Evolutionary conservation across 2,113 vertebrate genomes (phyloP).

Genomic region (Sphyrna mokarran): DNA sequence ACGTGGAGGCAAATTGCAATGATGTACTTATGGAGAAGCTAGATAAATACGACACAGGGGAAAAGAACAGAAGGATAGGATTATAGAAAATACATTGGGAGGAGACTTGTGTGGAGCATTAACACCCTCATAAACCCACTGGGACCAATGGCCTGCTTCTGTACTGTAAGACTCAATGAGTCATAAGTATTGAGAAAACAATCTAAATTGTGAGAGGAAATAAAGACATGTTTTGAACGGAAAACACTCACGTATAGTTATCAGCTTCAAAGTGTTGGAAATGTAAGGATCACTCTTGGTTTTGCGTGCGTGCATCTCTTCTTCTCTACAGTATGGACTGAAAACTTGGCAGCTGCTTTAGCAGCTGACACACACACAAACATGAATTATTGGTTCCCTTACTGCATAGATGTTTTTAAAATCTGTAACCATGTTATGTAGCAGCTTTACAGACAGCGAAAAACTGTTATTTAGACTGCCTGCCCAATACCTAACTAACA

Average conservation of each 20-base stretch:
- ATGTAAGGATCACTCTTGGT: neutral
- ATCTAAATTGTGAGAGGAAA: neutral
- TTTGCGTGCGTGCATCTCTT: neutral
- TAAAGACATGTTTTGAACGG: neutral
- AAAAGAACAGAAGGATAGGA: neutral
- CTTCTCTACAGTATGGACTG: neutral
- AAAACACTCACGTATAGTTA: neutral
- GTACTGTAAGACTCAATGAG: neutral
- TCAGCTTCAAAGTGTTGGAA: neutral
- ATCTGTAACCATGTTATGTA: neutral
- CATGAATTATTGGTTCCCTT: neutral
- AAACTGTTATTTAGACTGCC: neutral
- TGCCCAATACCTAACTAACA: neutral
- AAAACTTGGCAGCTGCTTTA: neutral
- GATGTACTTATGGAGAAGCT: neutral
- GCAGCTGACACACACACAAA: neutral
- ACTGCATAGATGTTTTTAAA: neutral
- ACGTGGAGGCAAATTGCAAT: neutral
- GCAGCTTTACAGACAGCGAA: neutral
- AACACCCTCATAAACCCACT: too few relatives aligned
- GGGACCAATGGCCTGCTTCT: neutral
- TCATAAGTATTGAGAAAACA: neutral
- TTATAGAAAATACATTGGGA: neutral
- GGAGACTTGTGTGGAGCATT: neutral
- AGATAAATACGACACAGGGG: neutral